Conservation (phyloP, 2,113 vertebrate species). For the Apodemus speciosus region DNA sequence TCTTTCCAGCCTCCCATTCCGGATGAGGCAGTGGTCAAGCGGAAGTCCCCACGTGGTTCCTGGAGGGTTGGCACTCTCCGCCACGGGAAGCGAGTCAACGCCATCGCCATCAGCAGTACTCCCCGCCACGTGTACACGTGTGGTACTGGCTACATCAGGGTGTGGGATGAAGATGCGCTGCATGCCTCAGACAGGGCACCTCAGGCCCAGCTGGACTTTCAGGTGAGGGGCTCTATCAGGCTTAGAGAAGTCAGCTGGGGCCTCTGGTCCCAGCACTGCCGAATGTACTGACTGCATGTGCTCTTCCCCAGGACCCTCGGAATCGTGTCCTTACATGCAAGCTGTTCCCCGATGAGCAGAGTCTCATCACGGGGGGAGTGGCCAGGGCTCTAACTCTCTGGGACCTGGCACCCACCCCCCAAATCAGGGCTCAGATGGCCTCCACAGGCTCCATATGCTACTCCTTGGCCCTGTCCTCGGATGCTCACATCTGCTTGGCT, state of each 20-base stretch:
- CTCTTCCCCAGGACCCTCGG: conserved; percentile 23
- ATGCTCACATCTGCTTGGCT: conserved; percentile 70
- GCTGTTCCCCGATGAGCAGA: conserved; percentile 55
- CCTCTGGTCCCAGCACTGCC: no score
- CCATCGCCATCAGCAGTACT: conserved; percentile 52
- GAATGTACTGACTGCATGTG: background rate
- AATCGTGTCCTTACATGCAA: conserved; percentile 66
- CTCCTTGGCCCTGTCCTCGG: conserved; percentile 64
- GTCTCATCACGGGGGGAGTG: conserved; percentile 64
- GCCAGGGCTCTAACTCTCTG: conserved; percentile 64
- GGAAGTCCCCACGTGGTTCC: background rate
- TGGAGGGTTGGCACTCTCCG: conserved; percentile 61
- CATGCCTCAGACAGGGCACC: conserved; percentile 1
- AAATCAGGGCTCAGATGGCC: conserved; percentile 46
- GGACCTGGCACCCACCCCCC: conserved; percentile 68
- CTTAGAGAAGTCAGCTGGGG: background rate
- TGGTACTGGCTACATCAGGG: conserved; percentile 56
- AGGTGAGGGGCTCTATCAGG: conserved; percentile 30
- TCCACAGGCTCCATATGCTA: conserved; percentile 41
- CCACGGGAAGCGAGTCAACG: conserved; percentile 59
- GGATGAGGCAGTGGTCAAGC: conserved; percentile 38
- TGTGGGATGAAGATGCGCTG: conserved; percentile 65
- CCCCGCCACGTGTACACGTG: conserved; percentile 65
- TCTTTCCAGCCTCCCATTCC: conserved; percentile 45
- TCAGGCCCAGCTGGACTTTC: conserved; percentile 63